Evolutionary conservation across 2,113 vertebrate species (phyloP).

Genomic region (Dascyllus trimaculatus): DNA sequence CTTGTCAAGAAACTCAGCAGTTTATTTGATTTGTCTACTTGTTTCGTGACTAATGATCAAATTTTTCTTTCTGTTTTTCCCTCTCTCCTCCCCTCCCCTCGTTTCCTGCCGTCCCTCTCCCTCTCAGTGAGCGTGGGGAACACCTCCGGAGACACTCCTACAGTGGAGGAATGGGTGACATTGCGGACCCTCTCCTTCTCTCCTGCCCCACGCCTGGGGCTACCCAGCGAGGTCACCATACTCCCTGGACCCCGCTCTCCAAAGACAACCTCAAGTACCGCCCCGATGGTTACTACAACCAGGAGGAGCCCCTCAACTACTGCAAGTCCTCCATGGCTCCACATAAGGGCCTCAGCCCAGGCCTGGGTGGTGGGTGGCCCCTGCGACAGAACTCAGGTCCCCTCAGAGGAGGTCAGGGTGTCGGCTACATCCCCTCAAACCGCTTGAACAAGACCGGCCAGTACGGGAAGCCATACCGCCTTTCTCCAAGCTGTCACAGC

Average conservation of each 20-base stretch:
- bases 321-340: constrained; percentile 79
- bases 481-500: constrained; percentile 79
- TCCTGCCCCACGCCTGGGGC: constrained; percentile 79
- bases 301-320: constrained; percentile 82
- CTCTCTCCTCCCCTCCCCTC: background rate
- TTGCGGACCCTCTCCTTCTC: constrained; percentile 79
- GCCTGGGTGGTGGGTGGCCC: constrained; percentile 78
- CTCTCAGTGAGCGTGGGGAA: constrained; percentile 77
- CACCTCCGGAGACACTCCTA: constrained; percentile 75
- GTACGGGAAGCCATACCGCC: constrained; percentile 83
- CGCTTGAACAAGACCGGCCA: constrained; percentile 81
- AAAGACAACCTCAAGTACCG: constrained; percentile 85
- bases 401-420: constrained; percentile 69
- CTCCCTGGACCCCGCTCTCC: constrained; percentile 86
- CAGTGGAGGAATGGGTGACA: constrained; percentile 78
- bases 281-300: constrained; percentile 78
- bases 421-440: constrained; percentile 73
- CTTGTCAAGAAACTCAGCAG: too few relatives aligned
- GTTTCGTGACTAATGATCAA: constrained; percentile 19
- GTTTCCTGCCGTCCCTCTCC: background rate
- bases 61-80: background rate
- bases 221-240: constrained; percentile 81
- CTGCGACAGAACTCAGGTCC: constrained; percentile 76
- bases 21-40: constrained; percentile 12
- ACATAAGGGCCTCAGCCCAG: constrained; percentile 80